Conservation (phyloP, 2,888 invertebrate species). For the Polyommatus iphigenia region DNA sequence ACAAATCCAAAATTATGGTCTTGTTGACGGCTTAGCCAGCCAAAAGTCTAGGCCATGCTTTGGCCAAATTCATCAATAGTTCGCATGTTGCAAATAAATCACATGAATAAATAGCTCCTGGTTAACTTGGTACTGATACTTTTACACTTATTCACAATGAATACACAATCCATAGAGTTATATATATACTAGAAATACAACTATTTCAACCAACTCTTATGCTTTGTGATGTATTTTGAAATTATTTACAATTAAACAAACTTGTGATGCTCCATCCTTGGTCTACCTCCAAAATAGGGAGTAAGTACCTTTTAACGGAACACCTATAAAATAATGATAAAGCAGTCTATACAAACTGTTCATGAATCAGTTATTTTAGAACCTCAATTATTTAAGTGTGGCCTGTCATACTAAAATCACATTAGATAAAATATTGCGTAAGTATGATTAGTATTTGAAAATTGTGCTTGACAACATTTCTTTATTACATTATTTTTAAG, state of each 20-base stretch:
- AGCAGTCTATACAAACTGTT: no score
- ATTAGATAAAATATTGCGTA: no score
- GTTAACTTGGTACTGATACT: background rate
- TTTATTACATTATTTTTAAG: background rate
- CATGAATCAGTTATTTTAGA: background rate
- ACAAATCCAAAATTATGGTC: background rate
- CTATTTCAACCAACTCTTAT: background rate
- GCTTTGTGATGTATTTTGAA: background rate
- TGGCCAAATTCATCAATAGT: background rate
- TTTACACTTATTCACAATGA: background rate
- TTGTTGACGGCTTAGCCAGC: background rate
- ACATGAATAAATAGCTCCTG: background rate
- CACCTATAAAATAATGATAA: no score
- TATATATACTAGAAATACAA: background rate
- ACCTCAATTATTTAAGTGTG: background rate
- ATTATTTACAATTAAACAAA: background rate
- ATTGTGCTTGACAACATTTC: conserved; percentile 2
- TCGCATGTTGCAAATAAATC: background rate
- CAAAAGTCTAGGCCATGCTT: conserved; percentile 1
- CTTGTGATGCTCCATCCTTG: background rate
- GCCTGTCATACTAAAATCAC: background rate
- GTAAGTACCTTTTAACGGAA: no score
- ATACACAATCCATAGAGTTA: background rate
- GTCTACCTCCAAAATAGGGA: background rate
- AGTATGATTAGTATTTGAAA: background rate